Base-by-base conservation (phyloP, 2,888 invertebrate species). In the Podabrus alpinus region DNA sequence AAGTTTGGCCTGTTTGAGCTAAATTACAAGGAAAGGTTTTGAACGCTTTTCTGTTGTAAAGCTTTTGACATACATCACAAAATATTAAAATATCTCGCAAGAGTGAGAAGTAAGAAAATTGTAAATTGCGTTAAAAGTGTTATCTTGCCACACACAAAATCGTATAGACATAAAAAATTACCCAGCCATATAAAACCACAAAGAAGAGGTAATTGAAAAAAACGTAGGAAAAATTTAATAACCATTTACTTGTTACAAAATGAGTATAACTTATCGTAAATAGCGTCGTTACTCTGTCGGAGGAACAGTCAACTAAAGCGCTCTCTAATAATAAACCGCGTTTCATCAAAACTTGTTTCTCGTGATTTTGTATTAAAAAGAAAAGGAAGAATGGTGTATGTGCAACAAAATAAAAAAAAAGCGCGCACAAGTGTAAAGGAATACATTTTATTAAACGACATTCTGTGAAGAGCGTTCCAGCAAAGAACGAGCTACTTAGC, bases 371-470 rank as follows among this genome's bases (percentile, higher is more conserved):
- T 72, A 73, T 73, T 71, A 74, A 74, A 76, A 71, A 16, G 66
- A 73, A 70, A 71, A 70, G 62, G 67, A 71, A 45, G 29, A 68
- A 69, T 21, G n/a, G 11, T n/a, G 19, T 24, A 29, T 61, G 69
- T 73, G 62, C 29, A 69, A 60, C 24, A 59, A 76, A 73, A 73
- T 45, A n/a, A n/a, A 45, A 45, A n/a, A 64, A n/a, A 59, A 62
- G 66, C 71, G 59, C 68, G 71, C 68, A 61, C 45, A 70, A 76
- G 71, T 61, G 74, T 68, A 71, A 75, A 78, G 80, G 76, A 61
- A 73, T 80, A 81, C 82, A 81, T 83, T 84, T 84, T 84, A 84
- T 84, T 82, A 83, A 83, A 83, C 83, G 83, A 83, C 83, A 82
- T 83, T 83, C 84, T 83, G 83, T 84, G 81, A 77, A 78, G 77